Conservation (phyloP, 1,140 invertebrate species). For the Holcopasites calliopsidis region DNA sequence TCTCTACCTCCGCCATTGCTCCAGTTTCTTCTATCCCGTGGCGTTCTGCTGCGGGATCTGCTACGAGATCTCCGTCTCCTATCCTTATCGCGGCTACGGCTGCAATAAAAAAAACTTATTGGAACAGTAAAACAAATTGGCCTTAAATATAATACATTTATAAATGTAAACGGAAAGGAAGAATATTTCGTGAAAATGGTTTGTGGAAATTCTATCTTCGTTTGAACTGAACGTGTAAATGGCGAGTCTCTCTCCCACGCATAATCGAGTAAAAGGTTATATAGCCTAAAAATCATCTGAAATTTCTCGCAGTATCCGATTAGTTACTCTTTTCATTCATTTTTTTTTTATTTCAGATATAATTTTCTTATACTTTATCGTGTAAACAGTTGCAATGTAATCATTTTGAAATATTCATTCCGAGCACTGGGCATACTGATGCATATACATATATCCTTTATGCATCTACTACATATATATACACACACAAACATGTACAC, state of each 20-base stretch:
- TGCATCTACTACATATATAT: background rate
- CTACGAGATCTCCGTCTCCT: constrained; percentile 73
- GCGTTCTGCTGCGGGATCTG: constrained; percentile 73
- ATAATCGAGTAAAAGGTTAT: constrained; percentile 15
- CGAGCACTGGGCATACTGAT: constrained; percentile 20
- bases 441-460: constrained; percentile 4
- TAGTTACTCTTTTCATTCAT: background rate
- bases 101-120: constrained; percentile 33
- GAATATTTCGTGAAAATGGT: too few relatives aligned
- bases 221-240: too few relatives aligned
- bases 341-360: background rate
- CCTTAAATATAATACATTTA: too few relatives aligned
- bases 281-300: background rate
- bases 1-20: constrained; percentile 76
- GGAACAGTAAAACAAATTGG: background rate
- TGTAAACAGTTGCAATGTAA: background rate
- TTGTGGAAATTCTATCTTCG: too few relatives aligned
- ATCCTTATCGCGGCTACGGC: constrained; percentile 75
- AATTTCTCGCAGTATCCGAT: background rate
- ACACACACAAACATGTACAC: background rate
- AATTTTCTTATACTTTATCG: background rate
- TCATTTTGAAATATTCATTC: background rate
- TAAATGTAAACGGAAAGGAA: too few relatives aligned
- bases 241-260: too few relatives aligned
- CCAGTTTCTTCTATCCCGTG: constrained; percentile 75